Base-by-base conservation (phyloP, 1,140 invertebrate species). In the Nixonia krombeini region DNA sequence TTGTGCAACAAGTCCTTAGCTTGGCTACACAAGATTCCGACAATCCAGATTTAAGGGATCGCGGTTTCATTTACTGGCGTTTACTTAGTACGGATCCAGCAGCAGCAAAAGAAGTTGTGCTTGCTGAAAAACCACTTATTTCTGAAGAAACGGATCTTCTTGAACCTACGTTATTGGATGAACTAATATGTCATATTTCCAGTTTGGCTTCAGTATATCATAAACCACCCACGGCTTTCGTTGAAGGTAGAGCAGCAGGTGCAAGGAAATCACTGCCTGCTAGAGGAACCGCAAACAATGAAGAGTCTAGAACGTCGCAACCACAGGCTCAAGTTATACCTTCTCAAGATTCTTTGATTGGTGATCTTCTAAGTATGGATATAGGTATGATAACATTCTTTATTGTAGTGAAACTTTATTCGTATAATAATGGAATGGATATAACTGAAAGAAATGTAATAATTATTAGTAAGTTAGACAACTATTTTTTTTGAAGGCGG, bases 61-160 rank as follows among this genome's bases (percentile, higher is more conserved):
- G 98, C 69, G 98, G 98, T 25, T 99, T 99, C 80, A 99, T 99
- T 75, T 99, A 99, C 83, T 99, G 98, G 98, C 90, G 98, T 40
- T 87, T 99, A 15, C 86, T 99, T 9, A 99, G 97, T 35, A 99
- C 98, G 9, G 98, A 99, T 87, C 98, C 98, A 2, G 97, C 95
- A 16, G 95, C 95, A 16, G 98, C 98, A 15, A 99, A 99, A 83
- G 97, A 99, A 85, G 97, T 97, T 25, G 98, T 99, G n/a, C 87
- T 99, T 9, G 98, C 98, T 0, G 98, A 99, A 80, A 99, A 99
- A 81, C 98, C 98, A 12, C 88, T 99, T 4, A 99, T 99, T 74
- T 98, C 96, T 0, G 98, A 99, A 83, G 98, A 99, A 87, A 99
- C 98, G 0, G 98, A 99, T 87, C 87, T 99, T 2, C 85, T 99